phyloP scores from a whole-genome alignment of 1,140 invertebrate species.

The Anoplophora glabripennis region DNA sequence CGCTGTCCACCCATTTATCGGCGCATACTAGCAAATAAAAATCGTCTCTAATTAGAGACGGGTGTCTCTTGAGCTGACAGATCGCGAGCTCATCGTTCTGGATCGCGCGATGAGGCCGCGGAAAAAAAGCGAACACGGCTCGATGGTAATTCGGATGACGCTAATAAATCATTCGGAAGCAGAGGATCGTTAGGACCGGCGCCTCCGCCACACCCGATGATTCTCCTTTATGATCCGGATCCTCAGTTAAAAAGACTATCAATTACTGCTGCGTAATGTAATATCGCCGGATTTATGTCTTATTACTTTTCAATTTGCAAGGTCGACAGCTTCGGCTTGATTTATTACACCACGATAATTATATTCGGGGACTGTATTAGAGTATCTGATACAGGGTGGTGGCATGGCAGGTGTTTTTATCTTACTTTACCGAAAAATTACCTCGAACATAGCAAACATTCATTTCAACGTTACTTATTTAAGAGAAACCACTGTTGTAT shows the following conservation, averaged over 20 bases:
- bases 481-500: no score
- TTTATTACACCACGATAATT: neutral
- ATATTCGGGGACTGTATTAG: neutral
- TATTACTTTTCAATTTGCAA: constrained; percentile 4
- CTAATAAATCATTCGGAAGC: constrained; percentile 24
- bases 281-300: constrained; percentile 11
- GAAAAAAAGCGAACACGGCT: constrained; percentile 26
- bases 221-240: constrained; percentile 15
- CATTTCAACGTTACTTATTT: no score
- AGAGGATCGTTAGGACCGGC: constrained; percentile 8
- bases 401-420: no score
- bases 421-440: no score
- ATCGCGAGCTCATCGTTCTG: neutral
- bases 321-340: neutral
- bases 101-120: constrained; percentile 20
- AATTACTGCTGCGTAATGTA: constrained; percentile 11
- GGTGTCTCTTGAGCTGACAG: no score
- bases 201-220: constrained; percentile 16
- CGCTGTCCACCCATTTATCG: no score
- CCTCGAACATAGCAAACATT: no score
- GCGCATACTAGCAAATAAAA: no score
- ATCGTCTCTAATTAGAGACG: no score
- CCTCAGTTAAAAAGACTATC: constrained; percentile 14
- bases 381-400: neutral
- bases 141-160: constrained; percentile 25